Evolutionary conservation across 2,888 invertebrate species (phyloP), one percentile per base, ranked within the genome.

Genomic region (Orchestes rusci): DNA sequence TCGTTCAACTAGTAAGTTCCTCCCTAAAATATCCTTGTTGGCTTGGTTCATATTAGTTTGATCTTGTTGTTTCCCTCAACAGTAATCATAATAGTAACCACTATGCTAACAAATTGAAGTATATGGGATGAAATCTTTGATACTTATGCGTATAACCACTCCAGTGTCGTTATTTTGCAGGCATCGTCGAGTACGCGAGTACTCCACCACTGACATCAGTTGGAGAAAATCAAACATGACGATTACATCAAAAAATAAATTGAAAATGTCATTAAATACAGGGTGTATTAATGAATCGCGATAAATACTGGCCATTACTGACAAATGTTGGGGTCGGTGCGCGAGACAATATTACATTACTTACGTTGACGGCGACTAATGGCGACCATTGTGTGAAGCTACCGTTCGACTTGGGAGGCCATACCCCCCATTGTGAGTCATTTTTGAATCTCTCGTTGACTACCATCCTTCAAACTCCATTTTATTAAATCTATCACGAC

Each of bases 371-470:
- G 59, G 52, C 54, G 57, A 62, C 60, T 59, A 62, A 62, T 58
- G 53, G 54, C 45, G 54, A 54, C 60, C 59, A 64, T 65, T 65
- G 65, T 65, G 52, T 60, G 59, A 57, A 58, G 66, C 66, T 67
- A 66, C 66, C 60, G 66, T 67, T 64, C 64, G 55, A 62, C 65
- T 65, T 66, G 67, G 65, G 66, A 59, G 63, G 63, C 58, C 55
- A 50, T 46, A 58, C 58, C 62, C 62, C 61, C 63, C 62, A 52
- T 51, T 55, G 56, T 46, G 60, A 32, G 59, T 61, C 57, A 63
- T 62, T 63, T 63, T 63, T 63, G 61, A 63, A 61, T 61, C 63
- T 65, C 63, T 64, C 64, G 58, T 62, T 62, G 61, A 56, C 47
- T 54, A 54, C 42, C 52, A 53, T 46, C 53, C 53, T 52, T n/a